Evolutionary conservation across 2,797 vertebrate species (phyloP).

Genomic region (Chanos chanos): DNA sequence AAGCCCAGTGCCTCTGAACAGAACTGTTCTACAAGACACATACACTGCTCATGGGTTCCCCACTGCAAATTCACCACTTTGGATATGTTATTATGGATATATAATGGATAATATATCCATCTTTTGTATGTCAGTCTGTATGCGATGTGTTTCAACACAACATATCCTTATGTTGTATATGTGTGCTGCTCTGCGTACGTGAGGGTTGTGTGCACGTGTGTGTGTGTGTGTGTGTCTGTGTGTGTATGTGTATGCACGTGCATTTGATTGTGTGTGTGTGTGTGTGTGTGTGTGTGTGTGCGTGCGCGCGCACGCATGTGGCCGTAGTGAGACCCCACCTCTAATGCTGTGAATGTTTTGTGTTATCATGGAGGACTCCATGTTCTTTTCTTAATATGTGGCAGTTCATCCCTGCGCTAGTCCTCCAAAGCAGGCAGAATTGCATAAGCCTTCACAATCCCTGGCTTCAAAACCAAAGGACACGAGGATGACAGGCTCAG

Average conservation of each 20-base stretch:
- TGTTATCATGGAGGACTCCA: constrained; percentile 15
- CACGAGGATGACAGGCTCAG: constrained; percentile 18
- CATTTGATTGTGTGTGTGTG: constrained; percentile 1
- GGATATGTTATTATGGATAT: no score
- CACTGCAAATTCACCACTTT: constrained; percentile 3
- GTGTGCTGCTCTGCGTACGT: not conserved
- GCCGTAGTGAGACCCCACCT: not conserved
- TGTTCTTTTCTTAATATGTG: constrained; percentile 26
- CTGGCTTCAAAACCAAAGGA: constrained; percentile 6
- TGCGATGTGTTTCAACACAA: no score
- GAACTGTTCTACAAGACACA: no score
- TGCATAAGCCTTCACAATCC: constrained; percentile 34
- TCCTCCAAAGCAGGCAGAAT: constrained; percentile 25
- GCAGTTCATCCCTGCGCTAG: constrained; percentile 25
- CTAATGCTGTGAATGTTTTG: not conserved
- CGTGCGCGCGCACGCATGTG: no score
- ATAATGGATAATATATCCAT: no score
- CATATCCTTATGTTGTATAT: no score
- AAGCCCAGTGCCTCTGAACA: constrained; percentile 12
- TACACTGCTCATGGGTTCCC: constrained; percentile 1
- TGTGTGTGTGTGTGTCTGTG: not conserved
- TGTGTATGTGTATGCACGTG: not conserved
- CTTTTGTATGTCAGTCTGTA: not conserved
- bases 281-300: no score
- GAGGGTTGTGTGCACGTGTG: not conserved